Evolutionary conservation across 2,113 vertebrate genomes (phyloP), one percentile per base, ranked within the genome.

Genomic region (Cyanistes caeruleus): DNA sequence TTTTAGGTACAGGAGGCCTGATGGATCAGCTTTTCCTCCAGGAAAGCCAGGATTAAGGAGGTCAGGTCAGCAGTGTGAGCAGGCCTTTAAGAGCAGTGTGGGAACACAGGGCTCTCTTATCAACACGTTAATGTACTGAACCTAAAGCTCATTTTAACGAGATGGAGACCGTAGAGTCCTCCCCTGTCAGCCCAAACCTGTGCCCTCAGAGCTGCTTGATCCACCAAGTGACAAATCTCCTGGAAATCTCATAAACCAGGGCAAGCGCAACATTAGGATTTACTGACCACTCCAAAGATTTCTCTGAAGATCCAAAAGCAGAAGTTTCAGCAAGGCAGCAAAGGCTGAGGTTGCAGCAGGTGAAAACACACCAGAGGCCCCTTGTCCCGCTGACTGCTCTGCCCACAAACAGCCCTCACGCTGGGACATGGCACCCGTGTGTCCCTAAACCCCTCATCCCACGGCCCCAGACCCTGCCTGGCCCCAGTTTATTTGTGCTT

Each of bases 41-140:
- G 95, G 88, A 95, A 95, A 96, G 95, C 89, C 84, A 90, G 93
- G 93, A 96, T 96, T 97, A 97, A 89, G 88, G 74, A 83, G 93
- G 80, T 96, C 90, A 90, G 90, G 96, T 95, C 81, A 95, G 68
- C 43, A 75, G 25, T 95, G 87, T 87, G 85, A 81, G 80, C 84
- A 83, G 1, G 49, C 56, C 85, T 95, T 75, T 43, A 89, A 85
- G 65, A 97, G 68, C 70, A 91, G 85, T 92, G 85, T 93, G 88
- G 86, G 90, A 96, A 93, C 84, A 89, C 70, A 76, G 64, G 74
- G 52, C 85, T 87, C 80, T 81, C 74, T 91, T 77, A 93, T 91
- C 87, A 96, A 84, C 87, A 62, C 55, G 1, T 55, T 94, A 94
- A 96, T 69, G 74, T 80, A 59, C 74, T 67, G 74, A 91, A 94